A percentile compares a stretch with the other conserved stretches of the same genome.
Evolutionary conservation across 2,888 invertebrate genomes (phyloP).

Genomic region (Aelia acuminata): DNA sequence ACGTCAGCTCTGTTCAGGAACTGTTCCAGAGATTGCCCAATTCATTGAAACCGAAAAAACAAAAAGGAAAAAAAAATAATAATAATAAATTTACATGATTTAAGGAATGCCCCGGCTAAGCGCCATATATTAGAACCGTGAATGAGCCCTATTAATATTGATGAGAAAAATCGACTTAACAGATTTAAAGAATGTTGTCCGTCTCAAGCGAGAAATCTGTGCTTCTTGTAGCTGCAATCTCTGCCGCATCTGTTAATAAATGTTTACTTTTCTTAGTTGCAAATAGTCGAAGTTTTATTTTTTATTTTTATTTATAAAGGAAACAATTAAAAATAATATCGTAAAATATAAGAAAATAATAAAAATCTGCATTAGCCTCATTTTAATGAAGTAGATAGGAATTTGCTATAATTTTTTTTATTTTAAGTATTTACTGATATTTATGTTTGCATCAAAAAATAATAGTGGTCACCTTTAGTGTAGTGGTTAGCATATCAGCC

Average conservation of each 20-base stretch:
- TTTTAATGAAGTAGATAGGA: no score
- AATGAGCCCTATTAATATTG: neutral
- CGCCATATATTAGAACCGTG: neutral
- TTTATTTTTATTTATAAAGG: no score
- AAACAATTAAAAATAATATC: no score
- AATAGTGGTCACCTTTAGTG: no score
- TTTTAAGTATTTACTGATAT: no score
- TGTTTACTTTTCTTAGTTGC: neutral
- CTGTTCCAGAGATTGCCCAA: neutral
- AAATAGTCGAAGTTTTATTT: neutral
- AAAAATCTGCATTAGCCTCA: no score
- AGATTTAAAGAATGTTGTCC: conserved; percentile 28
- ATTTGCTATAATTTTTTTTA: no score
- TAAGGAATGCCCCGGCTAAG: neutral
- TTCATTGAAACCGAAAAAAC: conserved; percentile 2
- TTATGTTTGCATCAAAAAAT: no score
- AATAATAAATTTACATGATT: conserved; percentile 40
- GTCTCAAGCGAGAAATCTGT: neutral
- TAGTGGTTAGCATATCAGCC: no score
- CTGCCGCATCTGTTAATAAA: neutral
- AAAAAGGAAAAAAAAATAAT: neutral
- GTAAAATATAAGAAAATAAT: no score
- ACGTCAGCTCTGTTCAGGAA: conserved; percentile 12
- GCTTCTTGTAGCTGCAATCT: no score
- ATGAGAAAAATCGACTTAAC: conserved; percentile 35